Conservation (phyloP, 1,140 invertebrate genomes). For the Lepidurus arcticus region DNA sequence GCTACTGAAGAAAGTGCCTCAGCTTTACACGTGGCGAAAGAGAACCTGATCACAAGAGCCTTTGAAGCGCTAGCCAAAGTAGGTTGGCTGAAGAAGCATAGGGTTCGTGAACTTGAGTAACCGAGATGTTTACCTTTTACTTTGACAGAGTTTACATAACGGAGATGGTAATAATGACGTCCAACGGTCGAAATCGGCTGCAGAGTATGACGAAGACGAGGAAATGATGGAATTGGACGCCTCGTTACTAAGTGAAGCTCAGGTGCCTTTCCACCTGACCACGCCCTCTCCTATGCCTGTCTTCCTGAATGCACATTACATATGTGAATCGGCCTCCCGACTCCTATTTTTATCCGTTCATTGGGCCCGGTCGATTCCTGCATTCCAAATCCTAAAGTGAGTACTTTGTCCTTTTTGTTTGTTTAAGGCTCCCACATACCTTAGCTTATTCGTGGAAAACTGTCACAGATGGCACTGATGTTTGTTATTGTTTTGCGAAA, state of each 20-base stretch:
- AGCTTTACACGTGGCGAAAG: constrained; percentile 55
- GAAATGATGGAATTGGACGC: constrained; percentile 50
- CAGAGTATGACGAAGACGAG: constrained; percentile 42
- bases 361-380: constrained; percentile 76
- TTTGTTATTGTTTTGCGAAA: no score
- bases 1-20: constrained; percentile 48
- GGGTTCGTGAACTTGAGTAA: not conserved
- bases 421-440: not conserved
- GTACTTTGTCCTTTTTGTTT: constrained; percentile 26
- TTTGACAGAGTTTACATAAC: constrained; percentile 10
- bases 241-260: constrained; percentile 59
- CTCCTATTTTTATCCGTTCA: constrained; percentile 81
- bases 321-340: constrained; percentile 85
- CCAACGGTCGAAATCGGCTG: constrained; percentile 11
- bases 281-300: constrained; percentile 72
- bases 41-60: constrained; percentile 65
- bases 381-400: constrained; percentile 71
- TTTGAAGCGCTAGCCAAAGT: constrained; percentile 68
- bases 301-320: constrained; percentile 79
- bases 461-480: no score
- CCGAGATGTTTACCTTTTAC: not conserved
- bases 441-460: no score
- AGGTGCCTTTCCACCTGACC: constrained; percentile 70
- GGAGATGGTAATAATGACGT: constrained; percentile 12
- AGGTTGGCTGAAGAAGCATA: constrained; percentile 39